Conservation (phyloP, 2,888 invertebrate genomes). For the Meandrusa payeni region DNA sequence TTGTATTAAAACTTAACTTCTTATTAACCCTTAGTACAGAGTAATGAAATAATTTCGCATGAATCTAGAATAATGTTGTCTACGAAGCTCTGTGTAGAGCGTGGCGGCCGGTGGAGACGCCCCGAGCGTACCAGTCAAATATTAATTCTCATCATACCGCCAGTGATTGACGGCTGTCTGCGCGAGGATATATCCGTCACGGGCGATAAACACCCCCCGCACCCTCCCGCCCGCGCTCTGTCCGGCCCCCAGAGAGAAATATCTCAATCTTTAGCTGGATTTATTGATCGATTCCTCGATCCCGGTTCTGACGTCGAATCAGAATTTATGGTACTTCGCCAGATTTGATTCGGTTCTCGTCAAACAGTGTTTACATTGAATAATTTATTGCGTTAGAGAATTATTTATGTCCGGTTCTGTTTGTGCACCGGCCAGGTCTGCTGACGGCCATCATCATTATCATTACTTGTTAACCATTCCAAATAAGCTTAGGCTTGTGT, state of each 20-base stretch:
- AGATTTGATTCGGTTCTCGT: slow-evolving; percentile 35
- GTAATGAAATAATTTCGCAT: no score
- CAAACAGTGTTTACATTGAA: slow-evolving; percentile 19
- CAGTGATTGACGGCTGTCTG: slow-evolving; percentile 76
- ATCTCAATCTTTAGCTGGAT: slow-evolving; percentile 77
- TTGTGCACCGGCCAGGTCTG: neutral
- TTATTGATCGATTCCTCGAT: slow-evolving; percentile 78
- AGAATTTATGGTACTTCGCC: slow-evolving; percentile 32
- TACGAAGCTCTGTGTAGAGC: no score
- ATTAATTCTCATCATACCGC: slow-evolving; percentile 76
- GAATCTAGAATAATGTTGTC: no score
- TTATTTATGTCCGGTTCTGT: slow-evolving; percentile 16
- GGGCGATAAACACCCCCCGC: slow-evolving; percentile 60
- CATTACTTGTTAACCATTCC: no score
- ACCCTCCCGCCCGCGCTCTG: slow-evolving; percentile 30
- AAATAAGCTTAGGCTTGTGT: no score
- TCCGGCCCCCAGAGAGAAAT: slow-evolving; percentile 51
- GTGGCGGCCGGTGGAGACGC: slow-evolving; percentile 30
- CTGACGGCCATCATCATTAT: no score
- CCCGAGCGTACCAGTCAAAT: slow-evolving; percentile 52
- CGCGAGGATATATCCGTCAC: slow-evolving; percentile 76
- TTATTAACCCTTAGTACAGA: no score
- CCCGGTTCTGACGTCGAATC: slow-evolving; percentile 32
- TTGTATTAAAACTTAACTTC: no score
- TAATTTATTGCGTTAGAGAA: slow-evolving; percentile 18